Evolutionary conservation across 1,140 invertebrate genomes (phyloP).

Genomic region (Ganaspis sp.): DNA sequence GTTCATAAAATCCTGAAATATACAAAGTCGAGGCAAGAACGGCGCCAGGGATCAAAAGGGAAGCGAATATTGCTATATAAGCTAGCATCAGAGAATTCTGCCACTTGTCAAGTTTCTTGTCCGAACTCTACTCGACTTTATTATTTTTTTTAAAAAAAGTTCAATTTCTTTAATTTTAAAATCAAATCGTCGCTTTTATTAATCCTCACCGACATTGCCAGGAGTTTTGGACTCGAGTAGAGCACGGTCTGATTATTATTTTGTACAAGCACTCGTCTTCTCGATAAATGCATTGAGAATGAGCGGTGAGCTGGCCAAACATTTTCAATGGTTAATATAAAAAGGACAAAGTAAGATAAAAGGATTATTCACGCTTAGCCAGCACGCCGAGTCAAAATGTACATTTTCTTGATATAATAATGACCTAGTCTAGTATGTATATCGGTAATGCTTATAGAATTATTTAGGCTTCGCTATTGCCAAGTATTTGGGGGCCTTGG

Average conservation of each 20-base stretch:
- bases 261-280: slow-evolving; percentile 56
- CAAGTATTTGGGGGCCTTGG: slow-evolving; percentile 56
- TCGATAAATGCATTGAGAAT: slow-evolving; percentile 45
- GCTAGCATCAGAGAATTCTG: slow-evolving; percentile 47
- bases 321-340: not conserved
- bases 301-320: slow-evolving; percentile 42
- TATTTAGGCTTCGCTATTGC: slow-evolving; percentile 51
- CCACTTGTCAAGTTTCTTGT: slow-evolving; percentile 38
- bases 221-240: slow-evolving; percentile 54
- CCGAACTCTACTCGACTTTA: slow-evolving; percentile 48
- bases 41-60: slow-evolving; percentile 47
- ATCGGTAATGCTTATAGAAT: slow-evolving; percentile 53
- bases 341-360: not conserved
- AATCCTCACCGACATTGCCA: slow-evolving; percentile 50
- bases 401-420: slow-evolving; percentile 52
- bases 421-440: slow-evolving; percentile 46
- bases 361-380: slow-evolving; percentile 46
- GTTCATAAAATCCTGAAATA: slow-evolving; percentile 46
- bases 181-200: slow-evolving; percentile 49
- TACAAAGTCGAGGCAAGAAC: slow-evolving; percentile 50
- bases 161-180: slow-evolving; percentile 33
- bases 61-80: slow-evolving; percentile 51
- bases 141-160: slow-evolving; percentile 26
- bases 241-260: slow-evolving; percentile 58
- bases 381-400: slow-evolving; percentile 53